These are phyloP conservation scores for Stenurella melanura DNA, from an alignment of 2,888 invertebrate genomes.

Conservation along the genomic window DNA sequence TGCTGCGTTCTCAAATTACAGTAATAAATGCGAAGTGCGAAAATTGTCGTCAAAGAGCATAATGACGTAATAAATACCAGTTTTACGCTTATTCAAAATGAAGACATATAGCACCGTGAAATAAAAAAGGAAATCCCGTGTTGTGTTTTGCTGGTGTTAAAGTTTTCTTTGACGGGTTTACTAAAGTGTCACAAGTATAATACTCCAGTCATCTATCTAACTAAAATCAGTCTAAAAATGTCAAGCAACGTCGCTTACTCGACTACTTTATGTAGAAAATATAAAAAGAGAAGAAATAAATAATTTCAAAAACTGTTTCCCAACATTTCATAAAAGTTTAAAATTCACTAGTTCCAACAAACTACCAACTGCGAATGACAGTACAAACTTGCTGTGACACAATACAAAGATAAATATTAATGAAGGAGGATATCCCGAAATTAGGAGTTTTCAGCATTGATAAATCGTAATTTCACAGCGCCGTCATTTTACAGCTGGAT, in stretches of 20 bases:
- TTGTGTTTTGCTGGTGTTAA: not conserved
- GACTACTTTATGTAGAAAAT: conserved; percentile 9
- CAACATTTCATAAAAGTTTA: conserved; percentile 11
- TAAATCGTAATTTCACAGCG: not conserved
- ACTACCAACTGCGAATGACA: conserved; percentile 16
- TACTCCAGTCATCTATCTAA: conserved; percentile 13
- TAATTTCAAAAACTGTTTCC: conserved; percentile 10
- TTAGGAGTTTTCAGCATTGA: not conserved
- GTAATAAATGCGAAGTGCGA: not conserved
- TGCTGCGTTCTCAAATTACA: not conserved
- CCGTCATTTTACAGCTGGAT: not conserved
- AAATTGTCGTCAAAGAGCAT: not conserved
- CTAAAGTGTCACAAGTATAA: conserved; percentile 17
- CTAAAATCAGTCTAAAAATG: conserved; percentile 5
- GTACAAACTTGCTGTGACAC: not conserved
- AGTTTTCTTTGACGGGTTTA: conserved; percentile 16
- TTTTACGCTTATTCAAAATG: not conserved
- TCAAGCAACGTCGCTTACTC: conserved; percentile 17
- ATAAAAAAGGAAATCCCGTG: conserved; percentile 12
- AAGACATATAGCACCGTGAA: not conserved
- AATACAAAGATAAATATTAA: conserved; percentile 7
- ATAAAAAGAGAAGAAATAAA: conserved; percentile 20
- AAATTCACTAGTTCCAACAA: conserved; percentile 15
- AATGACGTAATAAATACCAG: not conserved
- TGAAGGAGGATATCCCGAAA: not conserved